Conservation (phyloP, 1,140 invertebrate genomes). For the Drosophila lini region DNA sequence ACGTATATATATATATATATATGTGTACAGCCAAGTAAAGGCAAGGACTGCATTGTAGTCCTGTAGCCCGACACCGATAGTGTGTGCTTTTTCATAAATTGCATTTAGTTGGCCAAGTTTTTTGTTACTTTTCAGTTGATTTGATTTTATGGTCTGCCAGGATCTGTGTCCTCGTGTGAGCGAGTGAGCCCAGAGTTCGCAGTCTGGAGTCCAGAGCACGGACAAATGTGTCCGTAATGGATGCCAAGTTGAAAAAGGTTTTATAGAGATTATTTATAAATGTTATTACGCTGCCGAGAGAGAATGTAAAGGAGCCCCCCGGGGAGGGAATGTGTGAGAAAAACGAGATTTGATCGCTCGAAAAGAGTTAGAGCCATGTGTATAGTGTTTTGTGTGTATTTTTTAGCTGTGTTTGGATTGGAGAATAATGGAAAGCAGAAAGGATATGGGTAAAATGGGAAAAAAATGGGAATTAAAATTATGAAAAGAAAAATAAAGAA, state of each 20-base stretch:
- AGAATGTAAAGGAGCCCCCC: conserved; percentile 29
- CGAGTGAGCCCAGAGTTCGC: conserved; percentile 3
- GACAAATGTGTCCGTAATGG: conserved; percentile 53
- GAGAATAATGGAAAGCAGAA: not conserved
- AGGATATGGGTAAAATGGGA: not conserved
- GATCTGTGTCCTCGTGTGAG: conserved; percentile 30
- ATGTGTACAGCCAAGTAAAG: not conserved
- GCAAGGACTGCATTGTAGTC: conserved; percentile 21
- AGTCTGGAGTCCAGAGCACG: conserved; percentile 3
- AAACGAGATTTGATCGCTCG: conserved; percentile 28
- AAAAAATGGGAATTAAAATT: conserved; percentile 9
- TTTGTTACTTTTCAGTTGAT: conserved; percentile 54
- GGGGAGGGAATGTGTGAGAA: conserved; percentile 8
- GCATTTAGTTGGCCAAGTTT: conserved; percentile 71
- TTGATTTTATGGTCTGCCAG: conserved; percentile 53
- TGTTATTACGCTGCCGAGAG: conserved; percentile 43
- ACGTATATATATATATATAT: not conserved
- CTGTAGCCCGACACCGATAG: conserved; percentile 34
- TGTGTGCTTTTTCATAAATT: conserved; percentile 71
- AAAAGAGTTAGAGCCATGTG: conserved; percentile 13
- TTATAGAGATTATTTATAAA: conserved; percentile 55
- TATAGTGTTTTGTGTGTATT: conserved; percentile 1
- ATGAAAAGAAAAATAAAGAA: too few relatives aligned
- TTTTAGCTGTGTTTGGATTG: conserved; percentile 5
- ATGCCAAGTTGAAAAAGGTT: conserved; percentile 52